Percentiles rank a stretch among this genome's conserved stretches.
phyloP scores from a whole-genome alignment of 2,113 vertebrate species.

The Marmota flaviventris region DNA sequence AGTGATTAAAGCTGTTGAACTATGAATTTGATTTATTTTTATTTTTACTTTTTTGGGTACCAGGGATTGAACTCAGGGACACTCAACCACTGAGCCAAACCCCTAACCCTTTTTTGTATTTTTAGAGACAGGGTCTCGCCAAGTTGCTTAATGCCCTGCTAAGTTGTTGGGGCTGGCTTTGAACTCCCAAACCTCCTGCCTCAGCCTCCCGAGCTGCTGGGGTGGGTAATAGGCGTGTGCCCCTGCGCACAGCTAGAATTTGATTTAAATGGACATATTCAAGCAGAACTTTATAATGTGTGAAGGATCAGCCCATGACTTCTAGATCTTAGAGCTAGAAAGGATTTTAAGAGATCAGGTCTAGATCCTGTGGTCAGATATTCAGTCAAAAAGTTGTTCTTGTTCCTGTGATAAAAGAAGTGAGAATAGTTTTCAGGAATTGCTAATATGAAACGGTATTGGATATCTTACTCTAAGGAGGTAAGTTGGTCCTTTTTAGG shows the following conservation, averaged over 20 bases:
- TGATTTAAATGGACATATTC: background rate
- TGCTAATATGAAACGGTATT: background rate
- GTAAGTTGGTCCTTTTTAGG: background rate
- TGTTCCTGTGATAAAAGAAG: background rate
- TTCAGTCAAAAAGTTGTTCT: constrained; percentile 13
- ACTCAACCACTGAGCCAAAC: no score
- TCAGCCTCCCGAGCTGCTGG: no score
- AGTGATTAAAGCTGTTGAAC: background rate
- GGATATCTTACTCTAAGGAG: background rate
- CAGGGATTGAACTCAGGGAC: no score
- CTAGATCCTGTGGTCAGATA: background rate
- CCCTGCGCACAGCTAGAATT: background rate
- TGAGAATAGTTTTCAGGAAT: constrained; percentile 14
- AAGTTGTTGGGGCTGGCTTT: no score
- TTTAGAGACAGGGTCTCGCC: no score
- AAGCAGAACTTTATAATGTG: background rate
- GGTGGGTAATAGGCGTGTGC: no score
- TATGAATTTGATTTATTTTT: constrained; percentile 52
- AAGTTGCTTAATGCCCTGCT: no score
- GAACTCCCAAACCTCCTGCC: no score
- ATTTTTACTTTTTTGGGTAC: no score
- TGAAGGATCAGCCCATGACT: constrained; percentile 33
- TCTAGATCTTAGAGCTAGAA: constrained; percentile 40
- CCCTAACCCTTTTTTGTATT: no score
- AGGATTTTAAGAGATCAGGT: constrained; percentile 45